Evolutionary conservation across 2,888 invertebrate species (phyloP).

Genomic region (Oligia fasciuncula): DNA sequence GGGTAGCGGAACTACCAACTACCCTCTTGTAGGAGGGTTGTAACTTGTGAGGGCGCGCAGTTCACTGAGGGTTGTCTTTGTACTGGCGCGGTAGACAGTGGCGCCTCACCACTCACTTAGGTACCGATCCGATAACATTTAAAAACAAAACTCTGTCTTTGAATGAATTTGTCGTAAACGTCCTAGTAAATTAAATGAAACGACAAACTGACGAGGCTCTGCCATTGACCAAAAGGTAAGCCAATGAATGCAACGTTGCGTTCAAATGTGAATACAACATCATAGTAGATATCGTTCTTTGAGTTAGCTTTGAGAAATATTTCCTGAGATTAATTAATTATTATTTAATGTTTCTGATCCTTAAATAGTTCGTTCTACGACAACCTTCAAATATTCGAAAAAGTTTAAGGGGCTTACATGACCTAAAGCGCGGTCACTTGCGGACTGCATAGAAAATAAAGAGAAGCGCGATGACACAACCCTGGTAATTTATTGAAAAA

Average conservation of each 20-base stretch:
- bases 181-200: not conserved
- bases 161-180: not conserved
- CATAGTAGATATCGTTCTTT: not conserved
- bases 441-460: too few relatives aligned
- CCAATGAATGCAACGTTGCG: not conserved
- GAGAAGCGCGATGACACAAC: too few relatives aligned
- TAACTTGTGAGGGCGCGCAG: conserved; percentile 14
- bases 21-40: conserved; percentile 64
- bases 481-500: too few relatives aligned
- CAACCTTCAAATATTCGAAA: not conserved
- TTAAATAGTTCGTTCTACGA: not conserved
- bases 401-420: too few relatives aligned
- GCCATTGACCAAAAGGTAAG: not conserved
- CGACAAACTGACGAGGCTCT: not conserved
- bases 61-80: not conserved
- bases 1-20: conserved; percentile 65
- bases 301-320: not conserved
- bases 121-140: not conserved
- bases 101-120: conserved; percentile 19
- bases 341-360: not conserved
- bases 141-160: not conserved
- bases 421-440: too few relatives aligned
- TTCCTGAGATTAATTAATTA: not conserved
- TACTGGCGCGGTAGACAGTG: conserved; percentile 11
- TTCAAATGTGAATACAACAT: not conserved